Conservation (phyloP, 2,797 vertebrate species). For the Mormyrops attenuatus region DNA sequence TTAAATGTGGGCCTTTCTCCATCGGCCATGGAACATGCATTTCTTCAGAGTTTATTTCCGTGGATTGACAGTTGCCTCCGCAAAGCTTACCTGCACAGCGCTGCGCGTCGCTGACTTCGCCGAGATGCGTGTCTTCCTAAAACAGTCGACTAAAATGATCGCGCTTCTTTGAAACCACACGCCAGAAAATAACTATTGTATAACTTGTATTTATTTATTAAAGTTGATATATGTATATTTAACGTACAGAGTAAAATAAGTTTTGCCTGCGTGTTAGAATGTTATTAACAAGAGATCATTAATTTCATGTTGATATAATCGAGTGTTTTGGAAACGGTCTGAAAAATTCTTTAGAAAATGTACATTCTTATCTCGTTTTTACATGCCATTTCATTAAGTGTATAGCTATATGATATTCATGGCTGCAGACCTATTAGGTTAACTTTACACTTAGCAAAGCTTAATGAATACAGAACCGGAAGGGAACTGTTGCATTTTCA, state of each 20-base stretch:
- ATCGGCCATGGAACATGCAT: not conserved
- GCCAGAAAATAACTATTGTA: not conserved
- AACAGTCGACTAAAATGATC: not conserved
- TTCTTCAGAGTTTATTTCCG: not conserved
- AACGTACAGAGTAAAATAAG: not conserved
- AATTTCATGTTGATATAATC: not conserved
- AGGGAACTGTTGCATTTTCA: not conserved
- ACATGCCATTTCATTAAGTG: not conserved
- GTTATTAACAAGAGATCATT: not conserved
- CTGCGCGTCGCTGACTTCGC: not conserved
- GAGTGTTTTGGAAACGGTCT: not conserved
- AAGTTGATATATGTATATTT: not conserved
- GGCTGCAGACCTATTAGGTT: not conserved
- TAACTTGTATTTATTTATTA: not conserved
- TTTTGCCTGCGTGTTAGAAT: not conserved
- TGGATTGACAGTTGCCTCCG: not conserved
- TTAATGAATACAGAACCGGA: not conserved
- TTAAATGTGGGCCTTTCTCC: not conserved
- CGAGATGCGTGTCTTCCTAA: not conserved
- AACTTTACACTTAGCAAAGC: not conserved
- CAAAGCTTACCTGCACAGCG: not conserved
- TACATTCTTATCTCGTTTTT: not conserved
- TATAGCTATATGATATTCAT: not conserved
- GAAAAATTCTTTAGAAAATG: not conserved
- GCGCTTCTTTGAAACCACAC: not conserved